phyloP scores from a whole-genome alignment of 2,888 invertebrate genomes.

The Atethmia centrago region DNA sequence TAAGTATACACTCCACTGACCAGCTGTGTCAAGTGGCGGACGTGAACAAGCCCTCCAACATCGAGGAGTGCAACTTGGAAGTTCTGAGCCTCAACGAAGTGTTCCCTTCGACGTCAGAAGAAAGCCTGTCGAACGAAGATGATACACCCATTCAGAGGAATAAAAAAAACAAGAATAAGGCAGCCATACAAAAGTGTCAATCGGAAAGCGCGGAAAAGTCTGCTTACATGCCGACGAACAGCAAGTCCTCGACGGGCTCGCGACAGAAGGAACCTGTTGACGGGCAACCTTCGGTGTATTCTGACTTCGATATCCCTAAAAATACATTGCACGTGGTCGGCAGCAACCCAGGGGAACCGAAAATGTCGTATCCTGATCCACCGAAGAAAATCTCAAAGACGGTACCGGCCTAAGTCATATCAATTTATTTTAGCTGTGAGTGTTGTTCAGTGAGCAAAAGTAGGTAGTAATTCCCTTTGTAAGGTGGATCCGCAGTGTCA shows the following conservation, averaged over 20 bases:
- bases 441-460: slow-evolving; percentile 15
- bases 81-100: slow-evolving; percentile 86
- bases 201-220: slow-evolving; percentile 75
- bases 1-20: slow-evolving; percentile 88
- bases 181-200: slow-evolving; percentile 68
- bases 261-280: slow-evolving; percentile 78
- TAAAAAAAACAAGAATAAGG: slow-evolving; percentile 74
- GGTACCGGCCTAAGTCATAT: slow-evolving; percentile 68
- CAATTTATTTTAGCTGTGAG: slow-evolving; percentile 34
- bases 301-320: slow-evolving; percentile 86
- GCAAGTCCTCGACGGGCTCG: slow-evolving; percentile 84
- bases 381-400: slow-evolving; percentile 88
- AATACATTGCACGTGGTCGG: slow-evolving; percentile 87
- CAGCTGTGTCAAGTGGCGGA: slow-evolving; percentile 84
- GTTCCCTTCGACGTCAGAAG: slow-evolving; percentile 88
- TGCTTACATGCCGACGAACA: slow-evolving; percentile 83
- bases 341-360: slow-evolving; percentile 88
- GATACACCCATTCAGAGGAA: slow-evolving; percentile 77
- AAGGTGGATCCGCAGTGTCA: no score
- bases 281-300: slow-evolving; percentile 79
- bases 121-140: slow-evolving; percentile 86
- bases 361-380: slow-evolving; percentile 85
- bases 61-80: slow-evolving; percentile 87
- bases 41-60: slow-evolving; percentile 73
- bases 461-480: not conserved